phyloP scores from a whole-genome alignment of 2,797 vertebrate genomes.

The Amniataba percoides region DNA sequence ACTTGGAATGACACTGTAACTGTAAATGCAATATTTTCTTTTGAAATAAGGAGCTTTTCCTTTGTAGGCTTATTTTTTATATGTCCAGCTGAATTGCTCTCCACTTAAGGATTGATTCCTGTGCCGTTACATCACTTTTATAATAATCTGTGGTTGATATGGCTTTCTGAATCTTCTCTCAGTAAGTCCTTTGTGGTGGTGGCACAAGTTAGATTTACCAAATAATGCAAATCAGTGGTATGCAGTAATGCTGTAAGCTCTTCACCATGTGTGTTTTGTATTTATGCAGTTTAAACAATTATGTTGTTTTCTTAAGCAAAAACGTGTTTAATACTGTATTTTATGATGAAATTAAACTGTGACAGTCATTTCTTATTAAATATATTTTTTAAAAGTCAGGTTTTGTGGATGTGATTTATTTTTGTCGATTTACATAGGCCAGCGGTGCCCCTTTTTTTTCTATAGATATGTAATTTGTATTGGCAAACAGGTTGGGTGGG shows the following conservation, averaged over 20 bases:
- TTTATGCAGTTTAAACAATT: background rate
- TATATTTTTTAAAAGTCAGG: background rate
- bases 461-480: too few relatives aligned
- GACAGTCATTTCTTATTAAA: constrained; percentile 5
- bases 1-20: background rate
- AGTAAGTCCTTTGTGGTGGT: background rate
- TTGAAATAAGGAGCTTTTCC: constrained; percentile 8
- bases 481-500: too few relatives aligned
- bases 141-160: constrained; percentile 1
- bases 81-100: too few relatives aligned
- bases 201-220: background rate
- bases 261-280: background rate
- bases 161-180: background rate
- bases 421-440: background rate
- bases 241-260: background rate
- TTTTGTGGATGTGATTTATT: background rate
- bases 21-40: background rate
- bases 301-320: background rate
- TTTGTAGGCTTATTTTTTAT: too few relatives aligned
- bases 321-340: background rate
- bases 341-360: constrained; percentile 3
- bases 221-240: background rate
- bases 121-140: background rate
- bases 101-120: background rate
- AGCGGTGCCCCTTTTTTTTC: too few relatives aligned